Evolutionary conservation across 1,140 invertebrate genomes (phyloP).

Genomic region (Brachionus angularis): DNA sequence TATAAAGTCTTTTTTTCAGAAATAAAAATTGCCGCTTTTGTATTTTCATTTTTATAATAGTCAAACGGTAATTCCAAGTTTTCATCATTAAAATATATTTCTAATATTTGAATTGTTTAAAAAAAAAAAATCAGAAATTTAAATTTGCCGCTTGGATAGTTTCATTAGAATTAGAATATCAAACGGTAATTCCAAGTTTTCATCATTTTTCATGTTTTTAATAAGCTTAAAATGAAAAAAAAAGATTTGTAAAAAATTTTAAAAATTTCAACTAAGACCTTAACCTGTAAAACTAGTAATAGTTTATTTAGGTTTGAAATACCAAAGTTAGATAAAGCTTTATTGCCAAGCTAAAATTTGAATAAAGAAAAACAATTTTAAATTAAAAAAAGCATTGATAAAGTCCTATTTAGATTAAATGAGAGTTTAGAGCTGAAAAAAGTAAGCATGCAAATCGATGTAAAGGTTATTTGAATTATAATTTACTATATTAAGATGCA

Average conservation of each 20-base stretch:
- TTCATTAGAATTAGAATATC: constrained; percentile 1
- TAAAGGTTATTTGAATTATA: constrained; percentile 34
- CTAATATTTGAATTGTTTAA: not conserved
- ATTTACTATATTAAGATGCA: not conserved
- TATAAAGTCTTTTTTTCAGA: no score
- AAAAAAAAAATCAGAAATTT: not conserved
- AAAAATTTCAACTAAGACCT: no score
- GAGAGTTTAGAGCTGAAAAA: constrained; percentile 7
- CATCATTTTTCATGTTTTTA: not conserved
- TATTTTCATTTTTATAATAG: constrained; percentile 5
- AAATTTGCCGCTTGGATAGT: constrained; percentile 2
- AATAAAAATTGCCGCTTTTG: constrained; percentile 38
- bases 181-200: constrained; percentile 45
- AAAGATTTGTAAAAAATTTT: no score
- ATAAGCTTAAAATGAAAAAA: not conserved
- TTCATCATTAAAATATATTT: constrained; percentile 11
- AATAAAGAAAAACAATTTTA: not conserved
- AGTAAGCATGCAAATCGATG: constrained; percentile 34
- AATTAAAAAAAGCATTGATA: constrained; percentile 12
- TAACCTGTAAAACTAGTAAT: no score
- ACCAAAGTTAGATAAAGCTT: no score
- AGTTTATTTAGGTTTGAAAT: no score
- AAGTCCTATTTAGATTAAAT: constrained; percentile 4
- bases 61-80: constrained; percentile 45
- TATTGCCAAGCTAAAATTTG: no score